These are phyloP conservation scores for Megalopta genalis DNA, from an alignment of 1,140 invertebrate genomes.

Conservation along the genomic window DNA sequence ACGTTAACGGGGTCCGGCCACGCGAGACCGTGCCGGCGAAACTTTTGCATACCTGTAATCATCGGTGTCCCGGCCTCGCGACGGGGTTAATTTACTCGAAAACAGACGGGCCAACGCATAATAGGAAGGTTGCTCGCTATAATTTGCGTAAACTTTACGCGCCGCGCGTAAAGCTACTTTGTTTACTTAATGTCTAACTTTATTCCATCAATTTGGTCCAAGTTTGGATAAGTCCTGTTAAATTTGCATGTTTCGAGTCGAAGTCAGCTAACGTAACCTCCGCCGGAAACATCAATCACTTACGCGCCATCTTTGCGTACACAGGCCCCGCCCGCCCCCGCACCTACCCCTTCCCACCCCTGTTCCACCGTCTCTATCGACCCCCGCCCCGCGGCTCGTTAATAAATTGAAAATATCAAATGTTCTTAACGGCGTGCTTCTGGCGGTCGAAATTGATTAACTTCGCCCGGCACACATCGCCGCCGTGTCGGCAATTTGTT, in stretches of 20 bases:
- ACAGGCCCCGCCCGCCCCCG: neutral
- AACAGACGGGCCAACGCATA: conserved; percentile 14
- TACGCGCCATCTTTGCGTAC: neutral
- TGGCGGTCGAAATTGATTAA: conserved; percentile 4
- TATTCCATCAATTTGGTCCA: conserved; percentile 44
- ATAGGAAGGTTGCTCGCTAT: conserved; percentile 22
- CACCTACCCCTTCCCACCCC: too few species aligned
- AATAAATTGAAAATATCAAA: conserved; percentile 42
- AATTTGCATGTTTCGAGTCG: conserved; percentile 41
- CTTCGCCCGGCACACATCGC: neutral
- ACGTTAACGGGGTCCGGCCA: conserved; percentile 4
- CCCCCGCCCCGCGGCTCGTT: neutral
- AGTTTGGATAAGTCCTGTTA: conserved; percentile 46
- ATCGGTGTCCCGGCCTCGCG: neutral
- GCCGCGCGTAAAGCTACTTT: conserved; percentile 31
- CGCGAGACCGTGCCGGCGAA: neutral
- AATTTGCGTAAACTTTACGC: conserved; percentile 44
- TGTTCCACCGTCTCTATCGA: too few species aligned
- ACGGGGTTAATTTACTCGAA: conserved; percentile 24
- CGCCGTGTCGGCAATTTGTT: neutral
- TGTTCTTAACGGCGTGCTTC: neutral
- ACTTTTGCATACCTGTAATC: conserved; percentile 28
- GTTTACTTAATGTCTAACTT: conserved; percentile 52
- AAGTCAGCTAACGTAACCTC: conserved; percentile 12
- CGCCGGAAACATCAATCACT: conserved; percentile 40